Conservation (phyloP, 1,140 invertebrate genomes). For the Drosophila equinoxialis region DNA sequence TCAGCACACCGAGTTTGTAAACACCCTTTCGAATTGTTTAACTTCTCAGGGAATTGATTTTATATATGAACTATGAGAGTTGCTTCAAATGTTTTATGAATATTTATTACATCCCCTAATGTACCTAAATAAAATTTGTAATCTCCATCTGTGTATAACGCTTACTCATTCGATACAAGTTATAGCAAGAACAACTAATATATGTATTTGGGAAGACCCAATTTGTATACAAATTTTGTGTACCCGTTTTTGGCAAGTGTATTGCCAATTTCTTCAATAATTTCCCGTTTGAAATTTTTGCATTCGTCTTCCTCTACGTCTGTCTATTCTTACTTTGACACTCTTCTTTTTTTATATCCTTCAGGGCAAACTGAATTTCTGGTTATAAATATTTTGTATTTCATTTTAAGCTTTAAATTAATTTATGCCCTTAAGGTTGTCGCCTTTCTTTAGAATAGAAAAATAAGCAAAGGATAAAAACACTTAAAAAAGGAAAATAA, state of each 20-base stretch:
- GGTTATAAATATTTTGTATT: slow-evolving; percentile 36
- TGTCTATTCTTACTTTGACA: neutral
- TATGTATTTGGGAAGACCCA: too few species aligned
- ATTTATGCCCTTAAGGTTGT: slow-evolving; percentile 47
- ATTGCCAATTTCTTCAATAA: slow-evolving; percentile 37
- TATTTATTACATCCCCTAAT: too few species aligned
- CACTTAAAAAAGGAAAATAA: neutral
- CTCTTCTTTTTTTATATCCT: neutral
- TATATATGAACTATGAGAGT: too few species aligned
- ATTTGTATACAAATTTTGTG: neutral
- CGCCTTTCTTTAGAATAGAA: slow-evolving; percentile 17
- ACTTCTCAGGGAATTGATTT: too few species aligned
- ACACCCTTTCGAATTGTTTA: too few species aligned
- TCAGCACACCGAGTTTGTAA: too few species aligned
- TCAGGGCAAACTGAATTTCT: slow-evolving; percentile 37
- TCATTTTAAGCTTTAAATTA: slow-evolving; percentile 55
- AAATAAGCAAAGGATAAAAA: neutral
- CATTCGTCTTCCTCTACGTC: neutral
- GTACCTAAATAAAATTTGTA: too few species aligned
- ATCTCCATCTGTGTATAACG: too few species aligned
- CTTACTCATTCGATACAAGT: too few species aligned
- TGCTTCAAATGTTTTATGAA: too few species aligned
- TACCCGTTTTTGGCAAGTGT: neutral
- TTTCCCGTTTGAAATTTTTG: slow-evolving; percentile 31
- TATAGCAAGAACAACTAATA: too few species aligned